Conservation (phyloP, 2,797 vertebrate species). For the Fringilla coelebs region DNA sequence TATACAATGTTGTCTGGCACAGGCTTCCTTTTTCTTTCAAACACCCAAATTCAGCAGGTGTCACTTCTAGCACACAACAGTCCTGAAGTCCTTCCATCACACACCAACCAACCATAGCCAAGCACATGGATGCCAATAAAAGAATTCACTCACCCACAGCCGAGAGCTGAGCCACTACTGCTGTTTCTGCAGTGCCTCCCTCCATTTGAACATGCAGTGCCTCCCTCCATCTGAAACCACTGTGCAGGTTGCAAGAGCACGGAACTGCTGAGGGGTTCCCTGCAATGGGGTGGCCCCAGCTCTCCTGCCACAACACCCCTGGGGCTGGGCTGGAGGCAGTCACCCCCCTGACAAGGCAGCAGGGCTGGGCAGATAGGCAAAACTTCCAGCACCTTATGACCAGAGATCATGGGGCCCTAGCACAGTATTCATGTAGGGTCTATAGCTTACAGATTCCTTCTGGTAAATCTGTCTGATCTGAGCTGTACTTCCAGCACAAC, state of each 20-base stretch:
- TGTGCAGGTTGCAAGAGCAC: not conserved
- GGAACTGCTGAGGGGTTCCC: not conserved
- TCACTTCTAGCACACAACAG: not conserved
- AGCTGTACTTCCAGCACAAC: not conserved
- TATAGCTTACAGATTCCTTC: not conserved
- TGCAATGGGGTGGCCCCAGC: not conserved
- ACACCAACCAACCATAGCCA: not conserved
- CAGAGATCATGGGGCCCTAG: not conserved
- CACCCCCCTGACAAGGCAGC: not conserved
- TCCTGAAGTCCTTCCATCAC: not conserved
- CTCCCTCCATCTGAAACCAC: not conserved
- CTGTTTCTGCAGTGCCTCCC: not conserved
- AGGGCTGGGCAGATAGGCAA: not conserved
- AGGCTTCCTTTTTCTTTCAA: not conserved
- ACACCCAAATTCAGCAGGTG: not conserved
- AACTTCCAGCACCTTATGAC: not conserved
- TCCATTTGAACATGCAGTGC: not conserved
- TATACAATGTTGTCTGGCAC: not conserved
- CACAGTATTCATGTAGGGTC: not conserved
- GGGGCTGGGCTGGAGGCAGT: not conserved
- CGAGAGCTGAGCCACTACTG: accelerated
- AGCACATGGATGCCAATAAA: accelerated
- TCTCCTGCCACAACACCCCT: accelerated
- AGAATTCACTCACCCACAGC: not conserved
- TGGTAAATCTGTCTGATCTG: not conserved